These are phyloP conservation scores for Euphydryas editha DNA, from an alignment of 2,888 invertebrate genomes.

Conservation along the genomic window DNA sequence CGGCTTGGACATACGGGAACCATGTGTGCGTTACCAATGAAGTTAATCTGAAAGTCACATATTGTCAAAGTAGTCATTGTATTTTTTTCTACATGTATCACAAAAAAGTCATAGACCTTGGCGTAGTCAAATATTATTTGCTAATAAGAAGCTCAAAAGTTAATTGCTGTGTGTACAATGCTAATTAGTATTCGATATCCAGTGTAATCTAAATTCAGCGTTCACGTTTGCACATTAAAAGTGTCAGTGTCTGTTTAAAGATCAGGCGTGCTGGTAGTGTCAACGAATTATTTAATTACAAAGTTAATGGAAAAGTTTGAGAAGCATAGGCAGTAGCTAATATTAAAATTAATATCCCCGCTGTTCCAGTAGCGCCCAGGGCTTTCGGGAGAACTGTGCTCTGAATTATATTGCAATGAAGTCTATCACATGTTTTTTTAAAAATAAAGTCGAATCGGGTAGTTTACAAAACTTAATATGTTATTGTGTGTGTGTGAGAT, in stretches of 20 bases:
- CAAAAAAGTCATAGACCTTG: constrained; percentile 14
- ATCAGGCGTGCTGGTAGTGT: constrained; percentile 11
- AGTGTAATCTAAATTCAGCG: constrained; percentile 19
- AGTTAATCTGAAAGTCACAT: constrained; percentile 69
- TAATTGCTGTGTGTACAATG: constrained; percentile 25
- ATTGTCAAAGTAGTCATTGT: constrained; percentile 62
- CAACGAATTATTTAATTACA: constrained; percentile 7
- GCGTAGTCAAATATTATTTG: constrained; percentile 11
- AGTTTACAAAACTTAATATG: constrained; percentile 63
- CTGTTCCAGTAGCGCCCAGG: constrained; percentile 76
- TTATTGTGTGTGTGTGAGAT: constrained; percentile 77
- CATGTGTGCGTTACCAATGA: constrained; percentile 80
- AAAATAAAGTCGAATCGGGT: constrained; percentile 57
- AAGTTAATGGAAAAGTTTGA: constrained; percentile 59
- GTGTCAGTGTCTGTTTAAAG: constrained; percentile 21
- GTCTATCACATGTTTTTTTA: constrained; percentile 61
- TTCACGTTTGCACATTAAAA: constrained; percentile 8
- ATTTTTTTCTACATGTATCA: not conserved
- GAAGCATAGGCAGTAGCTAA: constrained; percentile 68
- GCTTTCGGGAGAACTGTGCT: constrained; percentile 68
- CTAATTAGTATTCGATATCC: constrained; percentile 21
- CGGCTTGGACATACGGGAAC: constrained; percentile 64
- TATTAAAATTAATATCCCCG: constrained; percentile 81
- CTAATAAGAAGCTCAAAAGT: constrained; percentile 21
- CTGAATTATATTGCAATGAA: constrained; percentile 62